These are phyloP conservation scores for Odontesthes bonariensis DNA, from an alignment of 2,113 vertebrate species.

Conservation along the genomic window DNA sequence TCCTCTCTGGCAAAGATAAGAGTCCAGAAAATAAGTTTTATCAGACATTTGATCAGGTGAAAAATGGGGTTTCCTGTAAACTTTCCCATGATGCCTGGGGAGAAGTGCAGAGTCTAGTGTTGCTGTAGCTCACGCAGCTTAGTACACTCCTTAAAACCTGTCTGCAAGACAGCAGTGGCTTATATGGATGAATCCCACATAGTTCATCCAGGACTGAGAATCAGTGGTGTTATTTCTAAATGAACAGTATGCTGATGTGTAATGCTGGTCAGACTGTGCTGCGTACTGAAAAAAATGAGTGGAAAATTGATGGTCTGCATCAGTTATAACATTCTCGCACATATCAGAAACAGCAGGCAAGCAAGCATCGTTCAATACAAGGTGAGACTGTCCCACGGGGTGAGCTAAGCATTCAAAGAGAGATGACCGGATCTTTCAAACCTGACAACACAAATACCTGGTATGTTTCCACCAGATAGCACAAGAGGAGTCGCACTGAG, in stretches of 20 bases:
- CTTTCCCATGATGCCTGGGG: neutral
- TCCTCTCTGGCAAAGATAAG: neutral
- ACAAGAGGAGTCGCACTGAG: neutral
- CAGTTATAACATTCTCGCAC: neutral
- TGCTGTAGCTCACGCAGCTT: neutral
- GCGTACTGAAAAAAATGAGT: no score
- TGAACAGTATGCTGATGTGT: neutral
- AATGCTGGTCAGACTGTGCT: neutral
- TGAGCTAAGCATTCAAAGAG: slow-evolving; percentile 20
- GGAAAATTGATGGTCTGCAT: neutral
- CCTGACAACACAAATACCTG: slow-evolving; percentile 25
- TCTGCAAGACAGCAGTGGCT: neutral
- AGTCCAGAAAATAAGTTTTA: neutral
- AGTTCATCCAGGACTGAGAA: no score
- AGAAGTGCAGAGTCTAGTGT: neutral
- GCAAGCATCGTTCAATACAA: neutral
- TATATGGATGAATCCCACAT: neutral
- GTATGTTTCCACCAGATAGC: neutral
- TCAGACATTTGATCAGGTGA: neutral
- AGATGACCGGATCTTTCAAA: slow-evolving; percentile 19
- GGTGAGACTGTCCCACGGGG: neutral
- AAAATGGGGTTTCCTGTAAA: neutral
- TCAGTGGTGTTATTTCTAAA: neutral
- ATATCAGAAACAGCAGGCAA: neutral
- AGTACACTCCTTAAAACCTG: neutral